Percentiles rank a stretch among this genome's conserved stretches.
phyloP scores from a whole-genome alignment of 2,797 vertebrate species.

The Mormyrus proboscirostris region DNA sequence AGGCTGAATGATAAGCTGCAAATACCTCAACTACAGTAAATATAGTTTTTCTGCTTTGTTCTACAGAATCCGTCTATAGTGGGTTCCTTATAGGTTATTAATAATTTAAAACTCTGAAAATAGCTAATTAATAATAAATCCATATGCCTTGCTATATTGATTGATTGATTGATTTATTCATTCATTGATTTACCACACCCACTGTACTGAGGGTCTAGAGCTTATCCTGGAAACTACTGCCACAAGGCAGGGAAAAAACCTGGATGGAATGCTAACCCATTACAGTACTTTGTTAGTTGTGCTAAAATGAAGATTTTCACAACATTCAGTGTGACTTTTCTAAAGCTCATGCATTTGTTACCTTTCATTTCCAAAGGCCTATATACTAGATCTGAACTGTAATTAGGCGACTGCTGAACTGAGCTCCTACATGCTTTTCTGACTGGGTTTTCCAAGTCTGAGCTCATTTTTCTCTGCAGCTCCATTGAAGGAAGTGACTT shows the following conservation, averaged over 20 bases:
- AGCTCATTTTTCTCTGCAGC: slow-evolving; percentile 30
- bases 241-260: neutral
- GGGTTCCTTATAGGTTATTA: neutral
- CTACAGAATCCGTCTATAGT: neutral
- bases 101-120: neutral
- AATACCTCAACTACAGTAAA: neutral
- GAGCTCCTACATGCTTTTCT: neutral
- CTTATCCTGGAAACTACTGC: neutral
- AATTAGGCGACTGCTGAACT: neutral
- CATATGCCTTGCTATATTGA: neutral
- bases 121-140: neutral
- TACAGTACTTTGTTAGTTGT: neutral
- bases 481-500: slow-evolving; percentile 37
- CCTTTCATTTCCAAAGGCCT: neutral
- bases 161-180: neutral
- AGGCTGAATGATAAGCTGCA: neutral
- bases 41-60: neutral
- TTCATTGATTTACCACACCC: neutral
- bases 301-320: neutral
- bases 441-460: neutral
- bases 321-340: neutral
- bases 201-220: neutral
- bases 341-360: neutral
- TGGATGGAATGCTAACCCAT: neutral
- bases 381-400: neutral